Conservation (phyloP, 2,113 vertebrate species). For the Sorex fumeus region DNA sequence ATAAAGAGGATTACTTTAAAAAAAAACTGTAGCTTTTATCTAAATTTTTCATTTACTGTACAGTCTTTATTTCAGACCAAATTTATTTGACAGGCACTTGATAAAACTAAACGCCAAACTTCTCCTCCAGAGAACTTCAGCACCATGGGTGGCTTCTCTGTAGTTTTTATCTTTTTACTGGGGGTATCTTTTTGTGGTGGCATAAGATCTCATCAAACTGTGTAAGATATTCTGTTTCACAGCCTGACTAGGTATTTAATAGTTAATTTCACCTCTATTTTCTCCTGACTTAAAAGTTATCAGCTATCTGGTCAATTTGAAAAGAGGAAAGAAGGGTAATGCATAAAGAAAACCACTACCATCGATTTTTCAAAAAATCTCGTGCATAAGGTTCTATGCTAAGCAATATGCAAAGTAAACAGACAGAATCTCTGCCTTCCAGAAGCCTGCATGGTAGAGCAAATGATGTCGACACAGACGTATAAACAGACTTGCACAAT, state of each 20-base stretch:
- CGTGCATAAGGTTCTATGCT: constrained; percentile 31
- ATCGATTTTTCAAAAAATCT: constrained; percentile 71
- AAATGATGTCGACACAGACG: constrained; percentile 65
- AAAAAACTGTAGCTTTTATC: constrained; percentile 60
- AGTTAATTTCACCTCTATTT: constrained; percentile 47
- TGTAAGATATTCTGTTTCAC: constrained; percentile 3
- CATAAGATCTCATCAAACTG: constrained; percentile 4
- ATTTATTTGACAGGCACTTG: constrained; percentile 74
- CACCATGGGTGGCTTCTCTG: constrained; percentile 51
- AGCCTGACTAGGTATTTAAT: not conserved
- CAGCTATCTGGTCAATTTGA: constrained; percentile 49
- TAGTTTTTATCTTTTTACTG: constrained; percentile 60
- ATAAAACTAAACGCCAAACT: constrained; percentile 67
- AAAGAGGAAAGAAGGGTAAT: constrained; percentile 53
- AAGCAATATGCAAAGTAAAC: constrained; percentile 70
- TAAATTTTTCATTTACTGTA: constrained; percentile 70
- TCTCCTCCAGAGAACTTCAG: constrained; percentile 67
- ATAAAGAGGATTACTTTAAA: not conserved
- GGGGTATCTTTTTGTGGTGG: constrained; percentile 39
- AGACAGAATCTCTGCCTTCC: constrained; percentile 68
- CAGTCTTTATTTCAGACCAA: constrained; percentile 62
- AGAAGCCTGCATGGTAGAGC: constrained; percentile 64
- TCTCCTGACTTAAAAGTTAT: constrained; percentile 12
- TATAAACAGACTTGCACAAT: constrained; percentile 73
- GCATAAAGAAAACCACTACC: constrained; percentile 43